Evolutionary conservation across 2,888 invertebrate species (phyloP).

Genomic region (Xestia sexstrigata): DNA sequence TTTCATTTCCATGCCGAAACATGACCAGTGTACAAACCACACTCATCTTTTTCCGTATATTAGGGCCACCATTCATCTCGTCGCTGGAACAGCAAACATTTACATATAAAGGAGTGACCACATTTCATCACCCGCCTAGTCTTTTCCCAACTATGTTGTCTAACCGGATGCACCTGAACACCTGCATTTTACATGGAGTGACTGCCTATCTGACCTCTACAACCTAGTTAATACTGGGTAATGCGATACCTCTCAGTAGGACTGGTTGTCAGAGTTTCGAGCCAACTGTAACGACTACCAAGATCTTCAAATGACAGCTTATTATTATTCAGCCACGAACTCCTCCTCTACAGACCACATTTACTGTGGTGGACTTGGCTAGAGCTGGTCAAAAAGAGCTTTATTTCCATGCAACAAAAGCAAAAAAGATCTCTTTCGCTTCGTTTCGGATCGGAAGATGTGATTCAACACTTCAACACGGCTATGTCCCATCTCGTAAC

Average conservation of each 20-base stretch:
- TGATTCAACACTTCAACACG: too few relatives aligned
- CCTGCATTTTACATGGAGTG: neutral
- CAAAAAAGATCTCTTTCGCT: too few relatives aligned
- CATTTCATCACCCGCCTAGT: neutral
- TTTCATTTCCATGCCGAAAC: constrained; percentile 48
- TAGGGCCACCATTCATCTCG: constrained; percentile 47
- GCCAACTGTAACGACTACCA: neutral
- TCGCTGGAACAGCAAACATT: constrained; percentile 43
- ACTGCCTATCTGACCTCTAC: neutral
- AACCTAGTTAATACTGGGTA: neutral
- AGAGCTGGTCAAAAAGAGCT: neutral
- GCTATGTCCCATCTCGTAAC: too few relatives aligned
- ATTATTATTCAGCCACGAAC: too few relatives aligned
- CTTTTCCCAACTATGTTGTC: neutral
- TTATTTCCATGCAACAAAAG: neutral
- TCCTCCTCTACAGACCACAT: neutral
- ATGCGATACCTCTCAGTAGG: neutral
- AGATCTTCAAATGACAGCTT: neutral
- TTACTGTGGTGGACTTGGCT: neutral
- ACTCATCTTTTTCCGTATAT: constrained; percentile 44
- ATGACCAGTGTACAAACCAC: constrained; percentile 42
- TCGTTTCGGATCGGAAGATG: too few relatives aligned
- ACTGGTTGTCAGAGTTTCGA: neutral
- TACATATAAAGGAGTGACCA: constrained; percentile 34
- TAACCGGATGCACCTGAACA: neutral